Base-by-base conservation (phyloP, 2,797 vertebrate genomes). In the Buphagus erythrorhynchus region DNA sequence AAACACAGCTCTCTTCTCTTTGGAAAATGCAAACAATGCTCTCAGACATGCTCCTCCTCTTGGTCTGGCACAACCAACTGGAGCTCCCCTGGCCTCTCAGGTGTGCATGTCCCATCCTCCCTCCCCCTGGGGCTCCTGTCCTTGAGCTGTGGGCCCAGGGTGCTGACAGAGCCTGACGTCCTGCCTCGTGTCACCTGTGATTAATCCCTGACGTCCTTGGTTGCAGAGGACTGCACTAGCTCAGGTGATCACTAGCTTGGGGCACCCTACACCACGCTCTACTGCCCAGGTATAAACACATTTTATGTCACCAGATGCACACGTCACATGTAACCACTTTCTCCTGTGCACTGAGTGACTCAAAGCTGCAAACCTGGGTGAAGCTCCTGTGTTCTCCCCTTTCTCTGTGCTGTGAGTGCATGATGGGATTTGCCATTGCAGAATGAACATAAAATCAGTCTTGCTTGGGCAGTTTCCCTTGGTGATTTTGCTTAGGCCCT, bases 141-240 rank as follows among this genome's bases (percentile, higher is more conserved):
- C 58, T 61, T 38, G 58, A 43, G 80, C 40, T 87, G 42, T 78
- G 65, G 38, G 17, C 29, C 45, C 2, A 1, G 67, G 43, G 13
- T 43, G 5, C 8, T 20, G 57, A 38, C 43, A 42, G 65, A 24
- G 31, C 45, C 76, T 80, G 72, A 12, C 0, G 0, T 77, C n/a
- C 55, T 22, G 10, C 20, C 65, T 25, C 11, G 0, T 42, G 35
- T 52, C 0, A 0, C 61, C 0, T 0, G 20, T 73, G 86, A 81
- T 76, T 81, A 78, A 59, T 63, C 20, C 5, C 52, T 17, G 22
- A 51, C 79, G 86, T 42, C 74, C 63, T 74, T 67, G 14, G 24
- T 5, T 65, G 83, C 71, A 42, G 51, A 11, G 59, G 59, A 3
- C 46, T 75, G 19, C 14, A 6, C 61, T 16, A 55, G 72, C 75